Evolutionary conservation across 2,888 invertebrate species (phyloP), one percentile per base, ranked within the genome.

Genomic region (Pasiphila rectangulata): DNA sequence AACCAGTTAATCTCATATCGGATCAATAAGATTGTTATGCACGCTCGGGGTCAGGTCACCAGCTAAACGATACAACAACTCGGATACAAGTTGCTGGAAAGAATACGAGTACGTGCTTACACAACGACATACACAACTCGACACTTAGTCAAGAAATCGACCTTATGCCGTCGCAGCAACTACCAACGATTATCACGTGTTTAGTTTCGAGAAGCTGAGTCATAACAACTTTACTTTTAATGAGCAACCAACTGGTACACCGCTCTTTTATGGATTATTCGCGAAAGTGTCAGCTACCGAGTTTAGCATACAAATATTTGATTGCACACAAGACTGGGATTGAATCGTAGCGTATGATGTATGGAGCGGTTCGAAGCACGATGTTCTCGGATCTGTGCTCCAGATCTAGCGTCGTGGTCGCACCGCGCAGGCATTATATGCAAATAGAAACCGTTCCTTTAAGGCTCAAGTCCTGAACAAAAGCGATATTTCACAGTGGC

Each of bases 371-470:
- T 61, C 69, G 70, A 61, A 78, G 79, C 80, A 79, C 75, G 69
- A 59, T 56, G 51, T 47, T 56, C 57, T 61, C 59, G 54, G 74
- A 83, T 83, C 83, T 71, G 35, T 78, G 83, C 79, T 83, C 83
- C 60, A 84, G 76, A 83, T 83, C 83, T 82, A 46, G 60, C 68
- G 56, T 79, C 79, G 81, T 80, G 79, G 78, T 73, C 75, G 75
- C 76, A 56, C 75, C 72, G 70, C 71, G 71, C 70, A 65, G 61
- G 75, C 76, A 79, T 83, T 83, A 82, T 84, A 83, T 83, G 82
- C 78, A 79, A 84, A 84, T 82, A 67, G 55, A 65, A 57, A 61
- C 72, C 70, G 56, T 69, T 77, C 75, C 70, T 67, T 40, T 52
- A 64, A 63, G 71, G 59, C 64, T 54, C 65, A 75, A 75, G 75